Evolutionary conservation across 92 coral and sea anemone genomes (phyloP).

Genomic region (Meandrina meandrites): DNA sequence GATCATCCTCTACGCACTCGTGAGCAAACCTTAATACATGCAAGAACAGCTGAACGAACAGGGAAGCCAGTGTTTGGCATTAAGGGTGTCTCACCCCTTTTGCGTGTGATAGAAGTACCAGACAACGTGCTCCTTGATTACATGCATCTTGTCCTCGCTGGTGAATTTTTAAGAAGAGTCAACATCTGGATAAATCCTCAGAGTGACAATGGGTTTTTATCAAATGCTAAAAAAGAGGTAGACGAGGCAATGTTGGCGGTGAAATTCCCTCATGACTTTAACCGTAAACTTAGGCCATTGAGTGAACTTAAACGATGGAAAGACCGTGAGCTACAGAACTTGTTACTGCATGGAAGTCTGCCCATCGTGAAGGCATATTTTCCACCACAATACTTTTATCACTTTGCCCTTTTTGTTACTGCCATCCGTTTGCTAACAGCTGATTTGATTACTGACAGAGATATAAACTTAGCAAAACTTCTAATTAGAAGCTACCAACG

Average conservation of each 20-base stretch:
- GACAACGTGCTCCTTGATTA: slow-evolving; percentile 37
- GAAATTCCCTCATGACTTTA: slow-evolving; percentile 33
- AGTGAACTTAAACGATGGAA: slow-evolving; percentile 42
- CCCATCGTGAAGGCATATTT: slow-evolving; percentile 25
- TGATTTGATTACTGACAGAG: slow-evolving; percentile 26
- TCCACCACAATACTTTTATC: slow-evolving; percentile 23
- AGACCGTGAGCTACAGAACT: slow-evolving; percentile 18
- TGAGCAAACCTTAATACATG: slow-evolving; percentile 23
- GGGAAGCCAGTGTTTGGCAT: slow-evolving; percentile 39
- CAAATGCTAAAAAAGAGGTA: background rate
- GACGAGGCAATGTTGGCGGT: slow-evolving; percentile 7
- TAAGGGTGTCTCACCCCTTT: slow-evolving; percentile 28
- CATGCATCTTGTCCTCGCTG: slow-evolving; percentile 55
- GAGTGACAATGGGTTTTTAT: slow-evolving; percentile 18
- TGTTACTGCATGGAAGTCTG: slow-evolving; percentile 36
- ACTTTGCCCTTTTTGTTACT: slow-evolving; percentile 28
- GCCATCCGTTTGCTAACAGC: slow-evolving; percentile 16
- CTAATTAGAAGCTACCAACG: slow-evolving; percentile 37
- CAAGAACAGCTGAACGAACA: slow-evolving; percentile 8
- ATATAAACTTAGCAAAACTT: slow-evolving; percentile 29
- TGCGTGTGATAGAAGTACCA: slow-evolving; percentile 26
- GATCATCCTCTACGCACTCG: slow-evolving; percentile 31
- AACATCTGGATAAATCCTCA: slow-evolving; percentile 34
- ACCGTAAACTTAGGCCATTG: slow-evolving; percentile 26
- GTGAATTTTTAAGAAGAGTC: slow-evolving; percentile 40